Evolutionary conservation across 2,797 vertebrate genomes (phyloP), one percentile per base, ranked within the genome.

Genomic region (Hyperoplus lanceolatus): DNA sequence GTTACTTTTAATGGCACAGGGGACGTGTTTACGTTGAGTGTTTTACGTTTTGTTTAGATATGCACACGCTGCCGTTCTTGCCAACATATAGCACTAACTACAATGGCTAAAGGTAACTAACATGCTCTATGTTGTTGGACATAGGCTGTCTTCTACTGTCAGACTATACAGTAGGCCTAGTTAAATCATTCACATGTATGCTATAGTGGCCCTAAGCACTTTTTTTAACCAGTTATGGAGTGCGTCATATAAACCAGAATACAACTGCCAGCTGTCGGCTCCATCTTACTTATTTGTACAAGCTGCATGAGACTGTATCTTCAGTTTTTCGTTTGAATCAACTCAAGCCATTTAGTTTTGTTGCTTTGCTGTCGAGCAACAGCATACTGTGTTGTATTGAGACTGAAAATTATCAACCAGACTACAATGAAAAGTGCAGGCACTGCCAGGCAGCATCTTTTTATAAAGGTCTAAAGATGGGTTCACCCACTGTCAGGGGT

Each of bases 51-150:
- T 29, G 8, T 38, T 48, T 9, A 1, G 3, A 21, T 1, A 15
- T 64, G 42, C 4, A 10, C 53, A 4, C 1, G 0, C n/a, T 61
- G 0, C 11, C 36, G 39, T n/a, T 14, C 11, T 21, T 16, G 8
- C 29, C 39, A 21, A 39, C 0, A 18, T 18, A 53, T 36, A 53
- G 15, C 53, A 8, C 10, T 4, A 8, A 2, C 49, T n/a, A n/a
- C 9, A 0, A 70, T 74, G 66, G 12, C 6, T 18, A 3, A 18
- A 74, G 80, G 75, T 79, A 46, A 61, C 15, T 12, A 9, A 45
- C 60, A 8, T 13, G 50, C 50, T 50, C 8, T 12, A 8, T 13
- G 12, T 41, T 41, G 5, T 41, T 1, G 18, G 5, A 63, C 29
- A 29, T 29, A 29, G 29, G 29, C 29, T 29, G 29, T 29, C 3